phyloP scores from a whole-genome alignment of 2,113 vertebrate species.

The Dipodomys spectabilis region DNA sequence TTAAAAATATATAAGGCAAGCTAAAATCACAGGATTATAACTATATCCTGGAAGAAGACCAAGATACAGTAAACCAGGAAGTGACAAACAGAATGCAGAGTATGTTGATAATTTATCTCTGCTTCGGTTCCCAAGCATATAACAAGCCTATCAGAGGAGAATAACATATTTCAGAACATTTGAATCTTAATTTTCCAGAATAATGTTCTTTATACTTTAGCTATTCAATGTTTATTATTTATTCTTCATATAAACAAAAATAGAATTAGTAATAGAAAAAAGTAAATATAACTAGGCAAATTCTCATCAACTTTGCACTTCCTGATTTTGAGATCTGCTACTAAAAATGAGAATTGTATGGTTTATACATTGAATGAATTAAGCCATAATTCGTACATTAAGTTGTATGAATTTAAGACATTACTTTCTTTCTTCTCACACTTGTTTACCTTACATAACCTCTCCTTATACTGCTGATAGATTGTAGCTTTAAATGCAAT shows the following conservation, averaged over 20 bases:
- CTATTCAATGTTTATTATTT: conserved; percentile 17
- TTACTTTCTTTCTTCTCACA: background rate
- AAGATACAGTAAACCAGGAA: background rate
- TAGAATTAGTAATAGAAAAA: background rate
- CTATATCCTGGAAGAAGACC: background rate
- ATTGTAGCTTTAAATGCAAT: background rate
- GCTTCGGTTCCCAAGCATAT: background rate
- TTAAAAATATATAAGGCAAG: background rate
- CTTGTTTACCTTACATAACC: background rate
- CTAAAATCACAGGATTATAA: background rate
- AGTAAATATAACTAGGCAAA: conserved; percentile 12
- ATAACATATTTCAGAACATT: background rate
- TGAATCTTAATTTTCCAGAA: background rate
- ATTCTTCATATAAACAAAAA: conserved; percentile 42
- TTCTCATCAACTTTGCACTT: background rate
- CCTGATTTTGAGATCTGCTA: background rate
- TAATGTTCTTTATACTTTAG: conserved; percentile 1
- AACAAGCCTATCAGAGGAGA: background rate
- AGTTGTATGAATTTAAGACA: background rate
- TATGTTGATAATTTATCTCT: background rate
- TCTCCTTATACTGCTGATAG: background rate
- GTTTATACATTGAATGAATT: background rate
- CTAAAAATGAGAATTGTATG: conserved; percentile 31
- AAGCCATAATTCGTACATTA: too few species aligned
- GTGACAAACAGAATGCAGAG: background rate